A percentile compares a stretch with the other conserved stretches of the same genome.
These are phyloP conservation scores for Gymnocephalus cernua DNA, from an alignment of 2,113 vertebrate species.

Conservation along the genomic window DNA sequence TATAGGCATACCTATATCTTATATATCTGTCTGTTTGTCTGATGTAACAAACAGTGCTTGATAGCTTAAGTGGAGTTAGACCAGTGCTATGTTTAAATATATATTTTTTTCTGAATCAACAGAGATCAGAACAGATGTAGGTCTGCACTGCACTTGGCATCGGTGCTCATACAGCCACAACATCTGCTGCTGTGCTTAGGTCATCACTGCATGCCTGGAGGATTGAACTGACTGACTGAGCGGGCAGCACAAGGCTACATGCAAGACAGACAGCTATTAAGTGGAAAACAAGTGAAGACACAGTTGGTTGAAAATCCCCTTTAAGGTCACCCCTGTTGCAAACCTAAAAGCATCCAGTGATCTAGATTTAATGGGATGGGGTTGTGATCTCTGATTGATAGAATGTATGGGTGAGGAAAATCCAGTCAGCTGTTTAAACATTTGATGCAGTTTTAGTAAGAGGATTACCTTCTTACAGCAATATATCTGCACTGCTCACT, in stretches of 20 bases:
- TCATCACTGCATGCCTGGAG: conserved; percentile 54
- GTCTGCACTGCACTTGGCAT: conserved; percentile 64
- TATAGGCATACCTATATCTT: neutral
- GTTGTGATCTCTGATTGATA: conserved; percentile 31
- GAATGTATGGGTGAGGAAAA: conserved; percentile 15
- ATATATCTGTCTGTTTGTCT: neutral
- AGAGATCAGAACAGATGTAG: conserved; percentile 70
- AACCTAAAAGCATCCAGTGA: neutral
- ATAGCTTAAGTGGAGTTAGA: conserved; percentile 20
- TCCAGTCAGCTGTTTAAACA: conserved; percentile 13
- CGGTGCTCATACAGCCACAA: conserved; percentile 65
- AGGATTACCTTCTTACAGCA: conserved; percentile 65
- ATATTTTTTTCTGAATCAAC: conserved; percentile 67
- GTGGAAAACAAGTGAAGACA: conserved; percentile 26
- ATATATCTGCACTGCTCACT: conserved; percentile 47
- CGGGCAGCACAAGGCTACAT: conserved; percentile 44
- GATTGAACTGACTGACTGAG: conserved; percentile 73
- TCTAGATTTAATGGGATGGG: neutral
- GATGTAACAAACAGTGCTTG: conserved; percentile 19
- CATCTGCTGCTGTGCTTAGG: conserved; percentile 74
- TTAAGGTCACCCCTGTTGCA: conserved; percentile 4
- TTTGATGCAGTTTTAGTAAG: conserved; percentile 57
- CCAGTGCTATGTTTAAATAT: conserved; percentile 3
- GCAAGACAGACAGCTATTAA: conserved; percentile 32
- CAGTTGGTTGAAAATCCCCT: conserved; percentile 44